Evolutionary conservation across 2,113 vertebrate species (phyloP).

Genomic region (Microtus richardsoni): DNA sequence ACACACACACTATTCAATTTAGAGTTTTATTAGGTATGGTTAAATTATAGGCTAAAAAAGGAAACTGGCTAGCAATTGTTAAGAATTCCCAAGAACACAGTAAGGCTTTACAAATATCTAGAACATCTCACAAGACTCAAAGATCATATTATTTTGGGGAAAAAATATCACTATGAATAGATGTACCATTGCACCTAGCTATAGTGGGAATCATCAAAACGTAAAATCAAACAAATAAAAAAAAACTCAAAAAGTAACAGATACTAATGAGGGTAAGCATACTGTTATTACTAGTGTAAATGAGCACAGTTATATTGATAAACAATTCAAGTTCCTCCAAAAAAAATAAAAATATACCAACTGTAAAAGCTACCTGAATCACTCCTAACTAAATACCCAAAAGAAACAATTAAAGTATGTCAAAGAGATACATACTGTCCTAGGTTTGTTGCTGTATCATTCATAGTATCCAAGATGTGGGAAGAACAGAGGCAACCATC

Average conservation of each 20-base stretch:
- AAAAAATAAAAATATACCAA: neutral
- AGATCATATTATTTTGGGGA: neutral
- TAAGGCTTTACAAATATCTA: neutral
- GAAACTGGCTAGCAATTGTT: neutral
- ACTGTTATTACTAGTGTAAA: neutral
- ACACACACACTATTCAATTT: neutral
- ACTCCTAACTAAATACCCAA: neutral
- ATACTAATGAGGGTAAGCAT: neutral
- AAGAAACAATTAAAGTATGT: neutral
- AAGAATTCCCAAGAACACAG: neutral
- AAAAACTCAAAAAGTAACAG: neutral
- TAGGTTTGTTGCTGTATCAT: neutral
- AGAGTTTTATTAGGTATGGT: neutral
- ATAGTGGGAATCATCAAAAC: neutral
- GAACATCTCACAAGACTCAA: neutral
- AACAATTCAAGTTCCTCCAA: neutral
- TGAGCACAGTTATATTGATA: neutral
- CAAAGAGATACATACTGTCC: neutral
- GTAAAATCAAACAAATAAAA: neutral
- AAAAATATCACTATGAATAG: neutral
- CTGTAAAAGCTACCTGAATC: neutral
- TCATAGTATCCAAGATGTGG: neutral
- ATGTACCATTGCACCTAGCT: no score
- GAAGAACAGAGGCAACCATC: neutral
- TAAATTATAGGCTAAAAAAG: neutral